Percentiles rank a stretch among this genome's conserved stretches.
phyloP scores from a whole-genome alignment of 1,140 invertebrate genomes.

The Probaryconus sp. region DNA sequence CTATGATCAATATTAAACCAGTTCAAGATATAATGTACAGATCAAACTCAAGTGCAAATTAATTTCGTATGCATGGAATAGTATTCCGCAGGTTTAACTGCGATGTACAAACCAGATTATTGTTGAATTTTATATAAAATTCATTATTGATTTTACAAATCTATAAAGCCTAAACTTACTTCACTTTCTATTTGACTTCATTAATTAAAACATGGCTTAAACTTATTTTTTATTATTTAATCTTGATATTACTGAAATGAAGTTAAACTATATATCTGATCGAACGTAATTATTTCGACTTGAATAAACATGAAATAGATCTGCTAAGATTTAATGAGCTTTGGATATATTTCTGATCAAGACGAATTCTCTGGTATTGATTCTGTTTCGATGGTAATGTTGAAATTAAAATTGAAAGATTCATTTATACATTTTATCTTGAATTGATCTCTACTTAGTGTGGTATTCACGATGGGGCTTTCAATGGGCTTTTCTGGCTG shows the following conservation, averaged over 20 bases:
- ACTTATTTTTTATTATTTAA: no score
- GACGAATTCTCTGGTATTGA: slow-evolving; percentile 3
- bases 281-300: slow-evolving; percentile 24
- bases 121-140: no score
- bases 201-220: no score
- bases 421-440: slow-evolving; percentile 46
- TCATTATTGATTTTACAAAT: no score
- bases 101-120: no score
- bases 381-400: slow-evolving; percentile 16
- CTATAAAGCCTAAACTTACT: no score
- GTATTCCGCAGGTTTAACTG: no score
- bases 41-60: slow-evolving; percentile 1
- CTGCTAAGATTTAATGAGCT: slow-evolving; percentile 27
- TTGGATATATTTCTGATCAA: slow-evolving; percentile 36
- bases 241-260: no score
- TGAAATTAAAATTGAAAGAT: slow-evolving; percentile 45
- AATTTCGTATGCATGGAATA: no score
- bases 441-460: slow-evolving; percentile 16
- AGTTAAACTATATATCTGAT: slow-evolving; percentile 17
- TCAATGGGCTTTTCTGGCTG: slow-evolving; percentile 19
- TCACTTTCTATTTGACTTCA: no score
- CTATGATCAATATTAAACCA: slow-evolving; percentile 11
- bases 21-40: slow-evolving; percentile 23
- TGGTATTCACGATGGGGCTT: slow-evolving; percentile 19
- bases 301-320: slow-evolving; percentile 20